Evolutionary conservation across 2,113 vertebrate genomes (phyloP).

Genomic region (Plectropomus leopardus): DNA sequence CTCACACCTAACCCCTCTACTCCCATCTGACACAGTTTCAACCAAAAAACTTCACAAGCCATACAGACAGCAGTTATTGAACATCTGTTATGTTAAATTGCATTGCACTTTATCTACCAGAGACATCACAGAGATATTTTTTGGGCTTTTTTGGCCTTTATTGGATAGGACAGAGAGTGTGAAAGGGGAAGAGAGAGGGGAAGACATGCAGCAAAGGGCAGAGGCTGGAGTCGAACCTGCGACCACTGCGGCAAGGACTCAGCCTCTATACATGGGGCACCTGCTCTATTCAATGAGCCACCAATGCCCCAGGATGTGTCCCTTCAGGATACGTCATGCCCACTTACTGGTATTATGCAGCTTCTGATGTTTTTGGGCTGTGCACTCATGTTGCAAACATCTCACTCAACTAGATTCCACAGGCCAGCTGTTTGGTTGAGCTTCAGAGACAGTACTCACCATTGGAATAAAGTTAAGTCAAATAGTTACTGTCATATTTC

Average conservation of each 20-base stretch:
- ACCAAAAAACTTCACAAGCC: background rate
- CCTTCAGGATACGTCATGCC: background rate
- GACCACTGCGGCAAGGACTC: no score
- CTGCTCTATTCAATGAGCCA: no score
- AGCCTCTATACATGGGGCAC: no score
- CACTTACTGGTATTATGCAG: background rate
- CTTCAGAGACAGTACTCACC: conserved; percentile 3
- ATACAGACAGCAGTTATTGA: background rate
- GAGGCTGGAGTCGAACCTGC: no score
- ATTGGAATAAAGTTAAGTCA: background rate
- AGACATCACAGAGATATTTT: no score
- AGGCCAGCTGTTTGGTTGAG: background rate
- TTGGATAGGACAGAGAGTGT: no score
- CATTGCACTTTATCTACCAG: conserved; percentile 8
- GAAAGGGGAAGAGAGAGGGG: no score
- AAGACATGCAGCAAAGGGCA: no score
- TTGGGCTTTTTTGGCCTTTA: no score
- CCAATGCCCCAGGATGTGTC: no score
- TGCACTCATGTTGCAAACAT: conserved; percentile 12
- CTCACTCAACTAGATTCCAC: background rate
- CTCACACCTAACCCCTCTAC: background rate
- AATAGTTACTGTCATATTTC: background rate
- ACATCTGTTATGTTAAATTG: conserved; percentile 1
- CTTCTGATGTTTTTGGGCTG: background rate
- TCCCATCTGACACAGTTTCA: background rate